Evolutionary conservation across 2,888 invertebrate species (phyloP).

Genomic region (Tipula lateralis): DNA sequence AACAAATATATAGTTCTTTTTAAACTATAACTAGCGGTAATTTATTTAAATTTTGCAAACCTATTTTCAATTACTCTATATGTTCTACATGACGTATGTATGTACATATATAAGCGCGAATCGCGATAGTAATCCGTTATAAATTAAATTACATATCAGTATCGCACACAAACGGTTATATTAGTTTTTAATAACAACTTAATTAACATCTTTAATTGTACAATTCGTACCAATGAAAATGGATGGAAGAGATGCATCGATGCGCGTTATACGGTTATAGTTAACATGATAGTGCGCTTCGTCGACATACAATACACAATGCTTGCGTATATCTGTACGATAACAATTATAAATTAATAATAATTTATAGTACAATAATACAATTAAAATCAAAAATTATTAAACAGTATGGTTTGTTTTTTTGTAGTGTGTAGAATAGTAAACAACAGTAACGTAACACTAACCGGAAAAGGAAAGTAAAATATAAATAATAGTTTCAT

Average conservation of each 20-base stretch:
- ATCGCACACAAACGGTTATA: neutral
- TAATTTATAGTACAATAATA: constrained; percentile 21
- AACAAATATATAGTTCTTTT: neutral
- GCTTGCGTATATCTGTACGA: neutral
- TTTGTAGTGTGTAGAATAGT: neutral
- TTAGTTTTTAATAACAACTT: neutral
- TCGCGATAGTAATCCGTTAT: neutral
- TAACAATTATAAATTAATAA: neutral
- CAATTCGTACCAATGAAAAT: neutral
- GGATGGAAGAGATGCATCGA: neutral
- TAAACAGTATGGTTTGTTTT: neutral
- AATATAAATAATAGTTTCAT: neutral
- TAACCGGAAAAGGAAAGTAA: constrained; percentile 19
- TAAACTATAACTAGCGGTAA: neutral
- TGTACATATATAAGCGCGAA: too few relatives aligned
- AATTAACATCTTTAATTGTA: neutral
- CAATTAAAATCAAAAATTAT: neutral
- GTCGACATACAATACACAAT: neutral
- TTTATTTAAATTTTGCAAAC: neutral
- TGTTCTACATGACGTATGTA: neutral
- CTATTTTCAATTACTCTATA: neutral
- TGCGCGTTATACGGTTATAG: neutral
- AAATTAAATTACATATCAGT: neutral
- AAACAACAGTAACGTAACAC: constrained; percentile 24
- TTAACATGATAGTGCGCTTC: neutral